Percentiles rank a stretch among this genome's conserved stretches.
phyloP scores from a whole-genome alignment of 2,888 invertebrate genomes.

The Candidula unifasciata region DNA sequence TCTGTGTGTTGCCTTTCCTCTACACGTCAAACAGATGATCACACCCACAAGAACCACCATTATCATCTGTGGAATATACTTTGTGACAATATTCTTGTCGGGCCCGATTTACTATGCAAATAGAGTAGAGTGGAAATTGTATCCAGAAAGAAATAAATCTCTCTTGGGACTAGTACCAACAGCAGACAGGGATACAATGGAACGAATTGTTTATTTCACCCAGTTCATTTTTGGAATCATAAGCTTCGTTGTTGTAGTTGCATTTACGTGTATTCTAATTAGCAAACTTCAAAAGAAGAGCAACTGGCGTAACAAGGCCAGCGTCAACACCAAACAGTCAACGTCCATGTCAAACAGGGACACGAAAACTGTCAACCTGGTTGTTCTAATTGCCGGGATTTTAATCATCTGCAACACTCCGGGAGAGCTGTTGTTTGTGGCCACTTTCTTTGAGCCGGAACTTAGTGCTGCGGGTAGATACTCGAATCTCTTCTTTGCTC shows the following conservation, averaged over 20 bases:
- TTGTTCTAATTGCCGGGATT: neutral
- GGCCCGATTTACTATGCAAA: neutral
- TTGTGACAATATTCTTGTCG: neutral
- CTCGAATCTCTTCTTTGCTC: neutral
- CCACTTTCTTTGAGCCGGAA: conserved; percentile 1
- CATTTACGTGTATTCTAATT: neutral
- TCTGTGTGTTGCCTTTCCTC: no score
- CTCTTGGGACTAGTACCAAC: neutral
- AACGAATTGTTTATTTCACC: neutral
- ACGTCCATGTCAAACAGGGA: neutral
- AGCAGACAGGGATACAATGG: neutral
- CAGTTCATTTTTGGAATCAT: neutral
- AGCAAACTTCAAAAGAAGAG: neutral
- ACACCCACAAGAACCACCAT: no score
- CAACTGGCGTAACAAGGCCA: neutral
- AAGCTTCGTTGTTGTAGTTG: neutral
- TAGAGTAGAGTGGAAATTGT: neutral
- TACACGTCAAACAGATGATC: no score
- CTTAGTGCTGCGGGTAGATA: neutral
- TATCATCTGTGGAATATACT: neutral
- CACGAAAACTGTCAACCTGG: neutral
- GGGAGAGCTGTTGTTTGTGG: neutral
- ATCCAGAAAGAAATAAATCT: neutral
- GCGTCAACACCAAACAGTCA: neutral
- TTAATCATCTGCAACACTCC: neutral